A percentile compares a stretch with the other conserved stretches of the same genome.
These are phyloP conservation scores for Sebastolobus alascanus DNA, from an alignment of 2,797 vertebrate genomes.

Conservation along the genomic window DNA sequence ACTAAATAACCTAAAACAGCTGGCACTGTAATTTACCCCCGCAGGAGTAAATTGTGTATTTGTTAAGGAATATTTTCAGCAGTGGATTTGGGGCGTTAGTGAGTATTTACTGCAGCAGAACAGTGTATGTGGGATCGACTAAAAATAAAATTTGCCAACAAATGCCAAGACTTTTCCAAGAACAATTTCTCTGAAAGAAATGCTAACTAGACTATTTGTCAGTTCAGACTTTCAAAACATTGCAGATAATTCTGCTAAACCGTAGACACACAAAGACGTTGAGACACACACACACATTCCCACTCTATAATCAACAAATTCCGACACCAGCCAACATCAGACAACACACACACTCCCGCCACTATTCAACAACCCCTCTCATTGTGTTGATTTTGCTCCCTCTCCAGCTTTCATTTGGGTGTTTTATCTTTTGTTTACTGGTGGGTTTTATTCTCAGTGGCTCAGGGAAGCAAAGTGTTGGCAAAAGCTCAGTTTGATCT, in stretches of 20 bases:
- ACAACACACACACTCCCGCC: conserved; percentile 29
- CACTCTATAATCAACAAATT: conserved; percentile 54
- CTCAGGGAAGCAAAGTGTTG: conserved; percentile 70
- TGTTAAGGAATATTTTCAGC: not conserved
- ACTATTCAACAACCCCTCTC: conserved; percentile 63
- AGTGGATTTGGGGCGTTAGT: accelerated
- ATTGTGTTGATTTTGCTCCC: conserved; percentile 71
- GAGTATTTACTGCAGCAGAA: not conserved
- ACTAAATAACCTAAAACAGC: not conserved
- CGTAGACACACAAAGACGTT: conserved; percentile 8
- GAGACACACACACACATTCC: conserved; percentile 16
- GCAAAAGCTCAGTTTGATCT: conserved; percentile 80
- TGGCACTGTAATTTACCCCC: not conserved
- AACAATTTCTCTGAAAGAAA: conserved; percentile 11
- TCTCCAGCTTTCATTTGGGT: conserved; percentile 69
- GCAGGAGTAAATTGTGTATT: not conserved
- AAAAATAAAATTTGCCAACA: not conserved
- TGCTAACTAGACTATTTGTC: conserved; percentile 18
- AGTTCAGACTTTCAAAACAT: conserved; percentile 34
- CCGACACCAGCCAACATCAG: conserved; percentile 50
- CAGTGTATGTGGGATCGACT: not conserved
- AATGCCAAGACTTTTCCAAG: not conserved
- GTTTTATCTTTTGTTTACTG: conserved; percentile 81
- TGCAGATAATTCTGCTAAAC: conserved; percentile 30
- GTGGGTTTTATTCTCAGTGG: conserved; percentile 67